These are phyloP conservation scores for Lepas anatifera DNA, from an alignment of 2,888 invertebrate genomes.

Conservation along the genomic window DNA sequence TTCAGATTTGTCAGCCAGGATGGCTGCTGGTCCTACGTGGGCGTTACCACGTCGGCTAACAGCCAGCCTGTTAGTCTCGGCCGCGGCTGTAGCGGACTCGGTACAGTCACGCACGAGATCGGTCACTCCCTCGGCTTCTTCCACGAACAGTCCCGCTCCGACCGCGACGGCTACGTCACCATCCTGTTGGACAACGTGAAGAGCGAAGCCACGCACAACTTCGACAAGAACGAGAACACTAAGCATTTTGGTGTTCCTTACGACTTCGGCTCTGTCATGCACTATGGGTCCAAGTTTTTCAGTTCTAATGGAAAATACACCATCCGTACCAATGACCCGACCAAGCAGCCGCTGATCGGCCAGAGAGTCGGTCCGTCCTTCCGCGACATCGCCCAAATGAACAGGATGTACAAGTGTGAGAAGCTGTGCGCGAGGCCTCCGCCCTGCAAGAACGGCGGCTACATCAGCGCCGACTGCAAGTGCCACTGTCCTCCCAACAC, in stretches of 20 bases:
- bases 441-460: slow-evolving; percentile 1
- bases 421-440: not conserved
- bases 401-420: slow-evolving; percentile 4
- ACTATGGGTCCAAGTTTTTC: not conserved
- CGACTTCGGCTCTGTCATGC: slow-evolving; percentile 1
- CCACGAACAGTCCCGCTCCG: slow-evolving; percentile 65
- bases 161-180: slow-evolving; percentile 51
- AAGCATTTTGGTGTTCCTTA: not conserved
- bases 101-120: slow-evolving; percentile 46
- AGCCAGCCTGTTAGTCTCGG: not conserved
- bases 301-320: not conserved
- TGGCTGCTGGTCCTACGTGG: slow-evolving; percentile 4
- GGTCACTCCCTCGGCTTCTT: slow-evolving; percentile 70
- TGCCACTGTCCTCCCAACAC: slow-evolving; percentile 6
- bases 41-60: too few relatives aligned
- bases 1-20: not conserved
- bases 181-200: not conserved
- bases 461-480: not conserved
- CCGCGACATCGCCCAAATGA: not conserved
- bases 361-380: not conserved
- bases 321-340: not conserved
- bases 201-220: not conserved
- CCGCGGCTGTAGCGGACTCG: not conserved
- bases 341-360: not conserved
- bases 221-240: not conserved